Conservation (phyloP, 2,797 vertebrate species). For the Meda fulgida region DNA sequence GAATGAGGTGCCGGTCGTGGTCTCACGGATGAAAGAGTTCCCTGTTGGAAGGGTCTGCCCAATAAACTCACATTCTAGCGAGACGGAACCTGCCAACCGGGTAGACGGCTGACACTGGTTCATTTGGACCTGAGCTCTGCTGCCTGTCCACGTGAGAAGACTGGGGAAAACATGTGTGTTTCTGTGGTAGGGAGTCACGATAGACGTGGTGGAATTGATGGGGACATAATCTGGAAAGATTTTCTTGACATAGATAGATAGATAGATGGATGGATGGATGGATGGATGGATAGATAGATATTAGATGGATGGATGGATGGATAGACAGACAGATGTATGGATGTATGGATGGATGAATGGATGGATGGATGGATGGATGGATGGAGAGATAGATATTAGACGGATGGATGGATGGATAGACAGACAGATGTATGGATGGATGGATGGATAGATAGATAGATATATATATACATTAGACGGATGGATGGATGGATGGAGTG, state of each 20-base stretch:
- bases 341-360: no score
- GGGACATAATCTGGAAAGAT: background rate
- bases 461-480: no score
- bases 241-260: background rate
- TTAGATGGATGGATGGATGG: no score
- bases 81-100: constrained; percentile 76
- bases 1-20: constrained; percentile 79
- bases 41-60: constrained; percentile 75
- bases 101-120: constrained; percentile 66
- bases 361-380: no score
- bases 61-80: constrained; percentile 74
- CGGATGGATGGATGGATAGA: no score
- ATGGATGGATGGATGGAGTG: no score
- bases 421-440: no score
- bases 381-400: no score
- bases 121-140: constrained; percentile 55
- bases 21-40: constrained; percentile 81
- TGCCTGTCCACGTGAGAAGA: constrained; percentile 46
- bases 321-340: no score
- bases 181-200: background rate
- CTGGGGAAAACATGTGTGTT: constrained; percentile 28
- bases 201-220: background rate
- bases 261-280: background rate
- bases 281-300: background rate
- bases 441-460: no score